These are phyloP conservation scores for Myiozetetes cayanensis DNA, from an alignment of 2,113 vertebrate species.

Conservation along the genomic window DNA sequence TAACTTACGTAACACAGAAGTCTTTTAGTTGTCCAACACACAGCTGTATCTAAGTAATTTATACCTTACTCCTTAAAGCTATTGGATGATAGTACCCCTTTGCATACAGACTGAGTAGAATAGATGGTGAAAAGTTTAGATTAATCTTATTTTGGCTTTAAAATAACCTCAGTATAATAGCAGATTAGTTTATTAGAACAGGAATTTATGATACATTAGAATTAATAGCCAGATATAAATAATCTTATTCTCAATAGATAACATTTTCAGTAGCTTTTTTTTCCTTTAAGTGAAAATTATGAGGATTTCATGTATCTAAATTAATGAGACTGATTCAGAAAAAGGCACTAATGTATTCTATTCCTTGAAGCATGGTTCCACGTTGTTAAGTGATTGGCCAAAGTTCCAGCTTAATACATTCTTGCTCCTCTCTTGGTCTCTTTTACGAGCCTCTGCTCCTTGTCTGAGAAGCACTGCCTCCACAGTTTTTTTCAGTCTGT, in stretches of 20 bases:
- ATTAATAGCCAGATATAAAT: constrained; percentile 1
- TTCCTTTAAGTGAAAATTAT: background rate
- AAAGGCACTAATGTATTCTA: background rate
- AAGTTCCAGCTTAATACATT: background rate
- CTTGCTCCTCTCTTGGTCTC: background rate
- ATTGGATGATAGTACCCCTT: background rate
- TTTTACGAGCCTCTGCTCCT: background rate
- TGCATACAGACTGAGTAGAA: constrained; percentile 34
- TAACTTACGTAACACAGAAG: background rate
- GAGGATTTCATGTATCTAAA: background rate
- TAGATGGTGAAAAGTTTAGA: constrained; percentile 33
- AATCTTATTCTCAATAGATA: background rate
- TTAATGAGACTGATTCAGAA: background rate
- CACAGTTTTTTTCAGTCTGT: background rate
- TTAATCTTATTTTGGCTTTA: constrained; percentile 58
- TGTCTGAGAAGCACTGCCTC: background rate
- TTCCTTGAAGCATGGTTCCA: background rate
- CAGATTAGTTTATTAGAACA: constrained; percentile 44
- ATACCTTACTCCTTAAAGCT: constrained; percentile 43
- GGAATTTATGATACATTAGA: background rate
- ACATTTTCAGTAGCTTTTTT: background rate
- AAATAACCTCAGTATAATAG: constrained; percentile 40
- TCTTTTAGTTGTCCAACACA: background rate
- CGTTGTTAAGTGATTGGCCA: background rate
- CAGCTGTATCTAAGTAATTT: constrained; percentile 54